These are phyloP conservation scores for Mallateleia sp. DNA, from an alignment of 2,888 invertebrate genomes.

Conservation along the genomic window DNA sequence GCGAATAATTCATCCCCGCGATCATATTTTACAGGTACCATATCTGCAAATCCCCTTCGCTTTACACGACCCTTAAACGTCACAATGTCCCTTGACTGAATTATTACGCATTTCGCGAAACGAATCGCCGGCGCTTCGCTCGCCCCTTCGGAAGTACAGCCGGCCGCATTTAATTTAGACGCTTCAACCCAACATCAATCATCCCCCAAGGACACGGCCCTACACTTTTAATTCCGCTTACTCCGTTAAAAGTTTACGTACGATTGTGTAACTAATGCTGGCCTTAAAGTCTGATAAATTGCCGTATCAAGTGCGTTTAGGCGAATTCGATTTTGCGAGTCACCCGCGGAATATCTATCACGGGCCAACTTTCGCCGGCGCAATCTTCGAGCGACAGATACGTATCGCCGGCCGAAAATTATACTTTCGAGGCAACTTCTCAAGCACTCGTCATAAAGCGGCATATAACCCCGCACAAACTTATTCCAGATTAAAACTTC, in stretches of 20 bases:
- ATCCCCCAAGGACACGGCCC: neutral
- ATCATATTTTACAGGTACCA: neutral
- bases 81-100: constrained; percentile 3
- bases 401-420: constrained; percentile 79
- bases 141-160: constrained; percentile 1
- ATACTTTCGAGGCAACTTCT: constrained; percentile 82
- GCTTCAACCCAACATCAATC: constrained; percentile 3
- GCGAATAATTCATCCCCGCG: neutral
- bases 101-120: neutral
- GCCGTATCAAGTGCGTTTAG: constrained; percentile 56
- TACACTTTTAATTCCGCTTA: constrained; percentile 27
- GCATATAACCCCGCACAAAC: constrained; percentile 80
- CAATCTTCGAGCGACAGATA: constrained; percentile 61
- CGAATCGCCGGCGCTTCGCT: neutral
- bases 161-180: neutral
- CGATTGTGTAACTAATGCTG: constrained; percentile 38
- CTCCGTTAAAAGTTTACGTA: constrained; percentile 17
- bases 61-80: neutral
- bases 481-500: constrained; percentile 86
- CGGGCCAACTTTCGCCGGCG: constrained; percentile 25
- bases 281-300: constrained; percentile 53
- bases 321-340: constrained; percentile 58
- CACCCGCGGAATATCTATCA: constrained; percentile 58
- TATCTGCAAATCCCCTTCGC: neutral
- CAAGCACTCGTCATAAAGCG: constrained; percentile 84